phyloP scores from a whole-genome alignment of 2,113 vertebrate genomes.

The Eurypyga helias region DNA sequence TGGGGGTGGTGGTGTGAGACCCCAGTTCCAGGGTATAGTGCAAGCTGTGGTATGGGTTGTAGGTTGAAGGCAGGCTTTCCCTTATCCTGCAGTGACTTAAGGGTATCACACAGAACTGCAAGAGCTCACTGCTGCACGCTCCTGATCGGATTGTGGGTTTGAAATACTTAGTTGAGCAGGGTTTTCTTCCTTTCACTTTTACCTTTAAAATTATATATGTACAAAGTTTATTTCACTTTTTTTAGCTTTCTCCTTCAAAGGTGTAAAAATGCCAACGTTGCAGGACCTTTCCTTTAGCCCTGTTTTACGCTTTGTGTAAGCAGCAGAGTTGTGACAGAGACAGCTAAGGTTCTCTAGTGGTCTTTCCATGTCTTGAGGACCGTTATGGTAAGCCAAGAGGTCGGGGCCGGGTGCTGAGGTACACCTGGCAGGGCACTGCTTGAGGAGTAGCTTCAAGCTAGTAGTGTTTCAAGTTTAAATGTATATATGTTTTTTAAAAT shows the following conservation, averaged over 20 bases:
- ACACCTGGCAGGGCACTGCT: not conserved
- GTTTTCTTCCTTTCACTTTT: not conserved
- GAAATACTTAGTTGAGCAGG: not conserved
- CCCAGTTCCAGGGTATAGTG: not conserved
- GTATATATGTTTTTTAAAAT: not conserved
- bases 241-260: not conserved
- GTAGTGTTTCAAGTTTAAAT: not conserved
- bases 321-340: not conserved
- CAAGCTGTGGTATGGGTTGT: not conserved
- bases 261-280: not conserved
- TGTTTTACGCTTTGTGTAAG: not conserved
- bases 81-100: not conserved
- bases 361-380: not conserved
- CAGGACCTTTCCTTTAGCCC: not conserved
- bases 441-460: not conserved
- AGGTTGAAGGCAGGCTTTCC: not conserved
- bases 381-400: not conserved
- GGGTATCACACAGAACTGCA: not conserved
- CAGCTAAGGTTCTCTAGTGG: not conserved
- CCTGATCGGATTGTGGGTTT: not conserved
- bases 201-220: not conserved
- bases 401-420: not conserved
- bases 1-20: not conserved
- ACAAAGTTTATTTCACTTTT: not conserved
- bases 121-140: not conserved